Conservation (phyloP, 2,888 invertebrate genomes). For the Pyrrhosoma nymphula region DNA sequence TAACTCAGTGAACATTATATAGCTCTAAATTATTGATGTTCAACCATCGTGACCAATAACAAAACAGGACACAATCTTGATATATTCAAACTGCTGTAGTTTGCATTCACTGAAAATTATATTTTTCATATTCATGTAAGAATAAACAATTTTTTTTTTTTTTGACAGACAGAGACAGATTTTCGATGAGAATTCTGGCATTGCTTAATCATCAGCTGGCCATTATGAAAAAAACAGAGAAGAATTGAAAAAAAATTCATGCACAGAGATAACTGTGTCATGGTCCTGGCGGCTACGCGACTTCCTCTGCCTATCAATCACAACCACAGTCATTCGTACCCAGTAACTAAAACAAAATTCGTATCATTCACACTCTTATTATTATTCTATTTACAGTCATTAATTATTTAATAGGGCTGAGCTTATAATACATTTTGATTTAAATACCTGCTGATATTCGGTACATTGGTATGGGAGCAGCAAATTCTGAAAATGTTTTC, state of each 20-base stretch:
- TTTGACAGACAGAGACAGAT: background rate
- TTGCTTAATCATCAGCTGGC: background rate
- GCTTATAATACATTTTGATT: too few species aligned
- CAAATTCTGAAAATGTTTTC: too few species aligned
- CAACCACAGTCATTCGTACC: background rate
- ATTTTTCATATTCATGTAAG: too few species aligned
- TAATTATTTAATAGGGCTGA: too few species aligned
- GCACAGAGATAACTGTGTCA: background rate
- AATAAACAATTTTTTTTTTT: too few species aligned
- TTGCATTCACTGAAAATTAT: background rate
- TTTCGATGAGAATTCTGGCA: background rate
- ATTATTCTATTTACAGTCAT: too few species aligned
- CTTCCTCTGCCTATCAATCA: background rate
- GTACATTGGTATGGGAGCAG: too few species aligned
- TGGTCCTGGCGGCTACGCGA: conserved; percentile 8
- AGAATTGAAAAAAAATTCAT: background rate
- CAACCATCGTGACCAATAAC: background rate
- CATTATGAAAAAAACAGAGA: background rate
- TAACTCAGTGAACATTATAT: background rate
- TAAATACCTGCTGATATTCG: too few species aligned
- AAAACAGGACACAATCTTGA: background rate
- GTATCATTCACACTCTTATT: background rate
- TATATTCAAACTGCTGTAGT: background rate
- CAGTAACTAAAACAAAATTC: background rate
- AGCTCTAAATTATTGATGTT: background rate